Conservation (phyloP, 2,113 vertebrate species). For the Ageneiosus marmoratus region DNA sequence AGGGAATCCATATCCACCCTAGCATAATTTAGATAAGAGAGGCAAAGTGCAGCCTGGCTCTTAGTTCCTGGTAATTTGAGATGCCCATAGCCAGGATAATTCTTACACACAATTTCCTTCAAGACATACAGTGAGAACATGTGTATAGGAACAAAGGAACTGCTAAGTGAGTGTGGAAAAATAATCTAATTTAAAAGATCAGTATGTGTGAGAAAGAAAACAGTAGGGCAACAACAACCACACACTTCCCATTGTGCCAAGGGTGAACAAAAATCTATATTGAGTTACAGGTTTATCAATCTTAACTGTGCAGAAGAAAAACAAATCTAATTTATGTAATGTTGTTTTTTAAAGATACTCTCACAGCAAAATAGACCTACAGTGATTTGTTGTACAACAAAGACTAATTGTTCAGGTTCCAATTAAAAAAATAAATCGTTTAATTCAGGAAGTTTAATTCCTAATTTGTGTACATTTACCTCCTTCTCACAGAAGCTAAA, state of each 20-base stretch:
- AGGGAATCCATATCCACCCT: not conserved
- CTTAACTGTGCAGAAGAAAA: not conserved
- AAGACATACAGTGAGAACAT: not conserved
- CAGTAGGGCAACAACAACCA: not conserved
- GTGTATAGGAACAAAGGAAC: not conserved
- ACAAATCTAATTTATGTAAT: not conserved
- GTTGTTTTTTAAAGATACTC: not conserved
- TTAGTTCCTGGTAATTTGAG: conserved; percentile 28
- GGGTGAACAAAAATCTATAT: conserved; percentile 8
- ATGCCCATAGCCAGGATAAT: conserved; percentile 5
- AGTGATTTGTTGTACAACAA: not conserved
- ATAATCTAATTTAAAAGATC: not conserved
- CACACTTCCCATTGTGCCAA: not conserved
- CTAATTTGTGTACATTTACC: conserved; percentile 16
- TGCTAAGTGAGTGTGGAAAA: not conserved
- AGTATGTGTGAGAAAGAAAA: not conserved
- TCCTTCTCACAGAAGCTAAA: not conserved
- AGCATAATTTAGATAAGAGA: conserved; percentile 30
- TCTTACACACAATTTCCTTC: conserved; percentile 20
- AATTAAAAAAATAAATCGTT: not conserved
- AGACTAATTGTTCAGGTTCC: not conserved
- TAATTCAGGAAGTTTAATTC: conserved; percentile 36
- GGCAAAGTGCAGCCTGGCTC: not conserved
- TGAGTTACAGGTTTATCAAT: not conserved
- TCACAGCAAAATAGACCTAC: not conserved